Conservation (phyloP, 2,888 invertebrate species). For the Hymenopus coronatus region DNA sequence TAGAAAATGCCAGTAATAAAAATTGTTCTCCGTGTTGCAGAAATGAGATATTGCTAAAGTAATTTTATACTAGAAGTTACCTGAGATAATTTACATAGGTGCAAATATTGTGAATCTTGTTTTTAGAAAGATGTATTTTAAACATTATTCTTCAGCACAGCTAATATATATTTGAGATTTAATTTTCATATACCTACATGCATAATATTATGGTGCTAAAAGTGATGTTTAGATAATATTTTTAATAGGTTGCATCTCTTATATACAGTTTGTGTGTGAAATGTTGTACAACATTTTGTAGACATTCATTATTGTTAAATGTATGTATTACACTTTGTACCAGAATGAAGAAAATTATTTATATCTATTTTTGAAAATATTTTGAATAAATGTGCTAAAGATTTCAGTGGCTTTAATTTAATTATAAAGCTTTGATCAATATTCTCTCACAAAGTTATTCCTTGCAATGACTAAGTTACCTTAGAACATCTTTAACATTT, state of each 20-base stretch:
- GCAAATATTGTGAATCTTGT: background rate
- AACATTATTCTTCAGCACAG: background rate
- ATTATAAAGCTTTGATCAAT: background rate
- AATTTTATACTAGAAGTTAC: background rate
- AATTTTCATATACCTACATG: background rate
- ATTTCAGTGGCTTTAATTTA: background rate
- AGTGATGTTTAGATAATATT: background rate
- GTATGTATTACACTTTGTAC: background rate
- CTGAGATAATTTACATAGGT: background rate
- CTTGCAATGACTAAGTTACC: background rate
- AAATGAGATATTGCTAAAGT: background rate
- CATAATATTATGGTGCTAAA: background rate
- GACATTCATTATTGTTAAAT: background rate
- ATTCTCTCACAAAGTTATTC: background rate
- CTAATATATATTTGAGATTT: background rate
- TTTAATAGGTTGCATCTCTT: background rate
- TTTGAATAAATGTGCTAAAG: background rate
- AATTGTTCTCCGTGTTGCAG: background rate
- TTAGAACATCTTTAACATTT: no score
- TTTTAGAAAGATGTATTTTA: background rate
- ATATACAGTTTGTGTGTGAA: background rate
- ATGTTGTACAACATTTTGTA: background rate
- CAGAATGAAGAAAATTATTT: background rate
- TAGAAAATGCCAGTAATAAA: background rate
- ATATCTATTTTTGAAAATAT: background rate